phyloP scores from a whole-genome alignment of 2,113 vertebrate genomes.

The Ameiurus melas region DNA sequence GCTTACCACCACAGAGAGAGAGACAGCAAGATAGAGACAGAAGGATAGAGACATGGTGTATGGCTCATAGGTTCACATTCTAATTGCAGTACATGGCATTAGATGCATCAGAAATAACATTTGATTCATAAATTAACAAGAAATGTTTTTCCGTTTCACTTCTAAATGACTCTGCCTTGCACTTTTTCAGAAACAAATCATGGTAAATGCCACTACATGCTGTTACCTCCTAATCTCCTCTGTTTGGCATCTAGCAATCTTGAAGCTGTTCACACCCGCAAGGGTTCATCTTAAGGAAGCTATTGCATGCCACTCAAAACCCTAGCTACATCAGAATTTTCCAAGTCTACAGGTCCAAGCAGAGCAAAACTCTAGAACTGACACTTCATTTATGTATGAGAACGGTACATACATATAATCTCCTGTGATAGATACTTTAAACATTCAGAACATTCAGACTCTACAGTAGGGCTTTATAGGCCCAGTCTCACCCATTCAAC shows the following conservation, averaged over 20 bases:
- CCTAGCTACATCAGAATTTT: background rate
- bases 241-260: constrained; percentile 55
- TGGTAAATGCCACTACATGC: constrained; percentile 36
- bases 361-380: constrained; percentile 25
- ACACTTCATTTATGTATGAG: constrained; percentile 12
- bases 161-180: constrained; percentile 3
- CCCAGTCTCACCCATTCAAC: background rate
- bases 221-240: constrained; percentile 43
- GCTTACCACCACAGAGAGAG: constrained; percentile 59
- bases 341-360: constrained; percentile 19
- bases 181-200: background rate
- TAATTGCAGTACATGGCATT: background rate
- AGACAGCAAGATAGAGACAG: background rate
- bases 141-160: background rate
- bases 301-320: constrained; percentile 56
- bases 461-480: constrained; percentile 14
- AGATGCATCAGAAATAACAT: background rate
- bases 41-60: background rate
- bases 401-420: constrained; percentile 17
- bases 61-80: background rate
- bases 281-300: constrained; percentile 55
- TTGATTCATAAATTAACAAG: background rate
- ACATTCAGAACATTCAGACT: constrained; percentile 20
- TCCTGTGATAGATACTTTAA: background rate
- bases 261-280: constrained; percentile 46